Evolutionary conservation across 2,888 invertebrate species (phyloP), one percentile per base, ranked within the genome.

Genomic region (Autographa pulchrina): DNA sequence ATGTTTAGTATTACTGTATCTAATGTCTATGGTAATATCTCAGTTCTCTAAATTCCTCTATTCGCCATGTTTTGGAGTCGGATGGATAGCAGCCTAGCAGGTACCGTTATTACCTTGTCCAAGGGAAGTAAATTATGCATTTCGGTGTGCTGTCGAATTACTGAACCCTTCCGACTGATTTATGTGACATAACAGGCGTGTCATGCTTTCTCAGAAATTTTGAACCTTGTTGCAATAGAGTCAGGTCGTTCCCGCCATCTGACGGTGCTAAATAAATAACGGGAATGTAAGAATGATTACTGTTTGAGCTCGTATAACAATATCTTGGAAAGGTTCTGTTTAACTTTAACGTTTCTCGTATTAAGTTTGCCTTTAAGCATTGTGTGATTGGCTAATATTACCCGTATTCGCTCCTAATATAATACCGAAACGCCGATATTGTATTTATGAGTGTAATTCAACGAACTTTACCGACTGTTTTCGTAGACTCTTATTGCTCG

Each of bases 101-200:
- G 48, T 38, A 18, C 60, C 31, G 41, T 41, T 52, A 65, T 64
- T 68, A 56, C 54, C 62, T 54, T 60, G 67, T 68, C 72, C 62
- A 62, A 65, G 70, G 59, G 65, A 72, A 83, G 78, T 86, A 85
- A 85, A 85, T 85, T 84, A 85, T 81, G 80, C 76, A 84, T 83
- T 80, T 25, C 75, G 82, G 81, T 72, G 60, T 75, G 67, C 72
- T 75, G 74, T 72, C 74, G 71, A 80, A 81, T 81, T 76, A 80
- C 83, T 75, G 75, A 78, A 86, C 84, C 85, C 84, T 85, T 82
- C 62, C 62, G 25, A 66, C 68, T 88, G 87, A 89, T 89, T 89
- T 88, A 89, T 87, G 81, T 81, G 71, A 84, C 81, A 81, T 87
- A 72, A 82, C 76, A 75, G 65, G 72, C 71, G 70, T n/a, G 48